Percentiles rank a stretch among this genome's conserved stretches.
These are phyloP conservation scores for Melieria picta DNA, from an alignment of 2,888 invertebrate genomes.

Conservation along the genomic window DNA sequence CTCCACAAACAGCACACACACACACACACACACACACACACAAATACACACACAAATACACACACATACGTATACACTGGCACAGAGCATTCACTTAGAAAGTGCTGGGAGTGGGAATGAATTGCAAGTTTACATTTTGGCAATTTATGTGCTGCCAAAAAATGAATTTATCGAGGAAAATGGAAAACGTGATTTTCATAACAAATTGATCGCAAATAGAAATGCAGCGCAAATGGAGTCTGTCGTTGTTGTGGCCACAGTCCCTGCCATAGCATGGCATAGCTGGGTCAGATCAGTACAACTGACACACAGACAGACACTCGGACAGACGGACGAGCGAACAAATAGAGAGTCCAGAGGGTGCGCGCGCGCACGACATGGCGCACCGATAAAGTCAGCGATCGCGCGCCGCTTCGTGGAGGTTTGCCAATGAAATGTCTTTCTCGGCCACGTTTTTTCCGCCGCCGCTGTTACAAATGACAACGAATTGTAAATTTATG, in stretches of 20 bases:
- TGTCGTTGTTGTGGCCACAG: neutral
- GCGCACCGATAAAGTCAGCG: neutral
- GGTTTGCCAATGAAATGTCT: conserved; percentile 19
- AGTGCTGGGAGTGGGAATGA: conserved; percentile 13
- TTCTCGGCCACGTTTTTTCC: conserved; percentile 13
- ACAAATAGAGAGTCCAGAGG: too few relatives aligned
- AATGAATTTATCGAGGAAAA: conserved; percentile 45
- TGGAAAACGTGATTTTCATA: conserved; percentile 60
- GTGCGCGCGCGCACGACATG: too few relatives aligned
- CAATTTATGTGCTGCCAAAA: conserved; percentile 48
- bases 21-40: too few relatives aligned
- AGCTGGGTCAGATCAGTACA: conserved; percentile 20
- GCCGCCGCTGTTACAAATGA: conserved; percentile 39
- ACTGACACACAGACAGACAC: conserved; percentile 12
- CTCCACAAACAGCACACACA: too few relatives aligned
- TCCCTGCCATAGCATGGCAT: conserved; percentile 10
- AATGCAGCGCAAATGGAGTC: conserved; percentile 15
- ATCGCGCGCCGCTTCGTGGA: conserved; percentile 17
- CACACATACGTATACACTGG: too few relatives aligned
- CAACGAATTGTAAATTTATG: conserved; percentile 55
- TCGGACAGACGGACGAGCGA: conserved; percentile 9
- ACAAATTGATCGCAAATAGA: conserved; percentile 51
- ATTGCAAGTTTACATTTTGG: conserved; percentile 34
- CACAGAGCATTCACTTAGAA: conserved; percentile 25
- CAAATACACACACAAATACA: too few relatives aligned